Percentiles rank a stretch among this genome's conserved stretches.
Conservation (phyloP, 2,888 invertebrate species). For the Drosophila neoperkinsi region DNA sequence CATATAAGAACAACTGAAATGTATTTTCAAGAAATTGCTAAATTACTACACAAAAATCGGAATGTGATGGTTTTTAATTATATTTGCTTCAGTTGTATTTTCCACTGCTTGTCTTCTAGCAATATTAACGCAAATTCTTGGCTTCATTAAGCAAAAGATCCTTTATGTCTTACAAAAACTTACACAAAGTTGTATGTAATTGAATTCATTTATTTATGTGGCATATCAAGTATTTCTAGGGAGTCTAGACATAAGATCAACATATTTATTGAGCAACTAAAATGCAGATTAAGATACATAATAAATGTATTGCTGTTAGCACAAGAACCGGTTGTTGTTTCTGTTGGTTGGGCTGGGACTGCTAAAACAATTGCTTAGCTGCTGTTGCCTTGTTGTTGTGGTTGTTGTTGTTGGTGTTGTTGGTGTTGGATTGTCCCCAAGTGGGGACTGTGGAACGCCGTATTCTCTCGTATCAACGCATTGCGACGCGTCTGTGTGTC, state of each 20-base stretch:
- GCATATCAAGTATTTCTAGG: background rate
- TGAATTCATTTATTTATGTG: background rate
- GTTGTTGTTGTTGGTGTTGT: slow-evolving; percentile 12
- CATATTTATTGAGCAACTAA: background rate
- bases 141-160: background rate
- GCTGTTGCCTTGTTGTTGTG: background rate
- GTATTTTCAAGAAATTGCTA: background rate
- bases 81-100: background rate
- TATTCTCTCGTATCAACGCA: slow-evolving; percentile 15
- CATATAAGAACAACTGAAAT: background rate
- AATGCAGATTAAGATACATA: slow-evolving; percentile 7
- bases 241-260: background rate
- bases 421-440: slow-evolving; percentile 49
- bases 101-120: background rate
- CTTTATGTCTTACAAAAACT: background rate
- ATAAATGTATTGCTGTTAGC: background rate
- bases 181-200: background rate
- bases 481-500: slow-evolving; percentile 39
- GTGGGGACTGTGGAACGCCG: slow-evolving; percentile 28
- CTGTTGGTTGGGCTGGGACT: slow-evolving; percentile 2
- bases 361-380: slow-evolving; percentile 49
- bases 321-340: slow-evolving; percentile 37
- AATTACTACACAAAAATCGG: background rate
- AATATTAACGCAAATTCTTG: background rate
- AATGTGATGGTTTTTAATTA: background rate